Evolutionary conservation across 2,113 vertebrate genomes (phyloP).

Genomic region (Actenoides lindsayi): DNA sequence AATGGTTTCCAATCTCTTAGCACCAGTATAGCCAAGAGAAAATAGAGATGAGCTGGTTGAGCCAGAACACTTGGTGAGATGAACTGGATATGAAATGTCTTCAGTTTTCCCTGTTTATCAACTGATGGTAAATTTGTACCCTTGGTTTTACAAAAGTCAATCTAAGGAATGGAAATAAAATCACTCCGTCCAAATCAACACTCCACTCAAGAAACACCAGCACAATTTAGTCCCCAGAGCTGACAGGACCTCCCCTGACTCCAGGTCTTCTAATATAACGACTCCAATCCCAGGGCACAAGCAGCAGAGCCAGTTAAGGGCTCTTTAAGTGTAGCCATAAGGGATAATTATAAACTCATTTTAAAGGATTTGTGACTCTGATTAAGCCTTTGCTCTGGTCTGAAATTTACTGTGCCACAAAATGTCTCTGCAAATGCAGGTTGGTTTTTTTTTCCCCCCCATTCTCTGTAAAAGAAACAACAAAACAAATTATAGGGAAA

Average conservation of each 20-base stretch:
- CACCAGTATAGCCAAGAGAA: neutral
- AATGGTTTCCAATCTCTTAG: neutral
- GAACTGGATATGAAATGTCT: neutral
- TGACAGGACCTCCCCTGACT: neutral
- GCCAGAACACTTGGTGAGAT: neutral
- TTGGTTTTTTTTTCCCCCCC: neutral
- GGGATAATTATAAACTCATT: neutral
- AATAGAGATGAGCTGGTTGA: neutral
- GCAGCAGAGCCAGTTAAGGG: neutral
- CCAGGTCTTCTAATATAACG: neutral
- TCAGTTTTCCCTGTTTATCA: neutral
- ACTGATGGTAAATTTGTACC: neutral
- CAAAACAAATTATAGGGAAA: slow-evolving; percentile 7
- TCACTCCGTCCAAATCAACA: neutral
- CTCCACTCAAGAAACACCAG: neutral
- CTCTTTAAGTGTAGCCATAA: neutral
- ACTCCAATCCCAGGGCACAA: neutral
- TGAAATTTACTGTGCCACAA: slow-evolving; percentile 19
- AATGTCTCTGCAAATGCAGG: neutral
- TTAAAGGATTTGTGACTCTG: neutral
- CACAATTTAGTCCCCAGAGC: neutral
- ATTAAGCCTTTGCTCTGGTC: neutral
- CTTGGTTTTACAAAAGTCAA: neutral
- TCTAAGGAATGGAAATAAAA: neutral
- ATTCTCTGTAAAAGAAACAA: neutral